phyloP scores from a whole-genome alignment of 2,797 vertebrate genomes.

The Lophius americanus region DNA sequence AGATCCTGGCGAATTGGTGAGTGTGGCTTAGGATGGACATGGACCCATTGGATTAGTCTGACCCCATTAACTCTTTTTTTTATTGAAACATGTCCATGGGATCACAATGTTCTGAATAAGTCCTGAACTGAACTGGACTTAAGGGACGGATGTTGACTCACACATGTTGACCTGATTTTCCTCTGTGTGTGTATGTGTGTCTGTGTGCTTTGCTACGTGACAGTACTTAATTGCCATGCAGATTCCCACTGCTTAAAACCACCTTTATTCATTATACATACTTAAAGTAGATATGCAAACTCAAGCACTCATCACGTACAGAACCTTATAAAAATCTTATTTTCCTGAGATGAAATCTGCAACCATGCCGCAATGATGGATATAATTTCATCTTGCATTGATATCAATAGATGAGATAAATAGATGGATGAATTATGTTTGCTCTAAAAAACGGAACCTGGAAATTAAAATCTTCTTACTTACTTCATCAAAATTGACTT shows the following conservation, averaged over 20 bases:
- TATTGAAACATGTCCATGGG: conserved; percentile 23
- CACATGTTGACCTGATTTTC: conserved; percentile 55
- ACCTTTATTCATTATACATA: no score
- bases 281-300: no score
- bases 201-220: not conserved
- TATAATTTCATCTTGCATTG: not conserved
- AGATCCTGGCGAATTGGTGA: conserved; percentile 88
- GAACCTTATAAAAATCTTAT: not conserved
- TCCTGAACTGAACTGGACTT: conserved; percentile 38
- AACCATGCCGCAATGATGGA: not conserved
- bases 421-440: not conserved
- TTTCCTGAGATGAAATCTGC: not conserved
- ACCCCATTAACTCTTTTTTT: conserved; percentile 40
- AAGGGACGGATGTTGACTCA: conserved; percentile 44
- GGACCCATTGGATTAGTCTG: conserved; percentile 7
- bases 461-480: not conserved
- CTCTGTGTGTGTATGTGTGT: conserved; percentile 11
- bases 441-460: not conserved
- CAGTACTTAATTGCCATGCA: no score
- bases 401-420: not conserved
- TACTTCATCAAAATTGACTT: not conserved
- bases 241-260: no score
- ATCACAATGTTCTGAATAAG: conserved; percentile 34
- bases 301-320: no score
- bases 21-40: conserved; percentile 35